Conservation (phyloP, 2,113 vertebrate species). For the Polyodon spathula region DNA sequence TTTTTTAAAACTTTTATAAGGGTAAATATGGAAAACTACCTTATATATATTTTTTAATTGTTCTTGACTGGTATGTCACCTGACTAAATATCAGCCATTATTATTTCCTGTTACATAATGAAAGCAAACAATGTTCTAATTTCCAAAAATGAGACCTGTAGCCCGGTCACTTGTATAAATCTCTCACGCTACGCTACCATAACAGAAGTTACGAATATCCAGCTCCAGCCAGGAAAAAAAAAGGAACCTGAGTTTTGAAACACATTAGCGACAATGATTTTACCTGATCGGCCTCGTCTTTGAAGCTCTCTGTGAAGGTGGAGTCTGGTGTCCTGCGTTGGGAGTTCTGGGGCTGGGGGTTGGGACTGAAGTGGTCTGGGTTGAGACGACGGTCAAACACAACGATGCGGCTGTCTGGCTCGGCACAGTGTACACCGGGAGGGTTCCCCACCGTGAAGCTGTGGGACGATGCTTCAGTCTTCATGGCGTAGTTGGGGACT, state of each 20-base stretch:
- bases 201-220: too few species aligned
- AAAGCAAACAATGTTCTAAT: too few species aligned
- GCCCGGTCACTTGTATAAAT: too few species aligned
- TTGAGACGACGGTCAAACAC: conserved; percentile 73
- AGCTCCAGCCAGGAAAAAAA: not conserved
- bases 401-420: conserved; percentile 59
- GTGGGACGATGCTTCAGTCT: conserved; percentile 77
- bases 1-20: too few species aligned
- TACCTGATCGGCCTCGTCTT: conserved; percentile 89
- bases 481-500: conserved; percentile 77
- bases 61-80: too few species aligned
- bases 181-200: too few species aligned
- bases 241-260: not conserved
- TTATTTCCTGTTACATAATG: too few species aligned
- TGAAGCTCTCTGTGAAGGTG: conserved; percentile 87
- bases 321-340: conserved; percentile 89
- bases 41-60: too few species aligned
- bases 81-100: too few species aligned
- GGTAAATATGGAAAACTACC: too few species aligned
- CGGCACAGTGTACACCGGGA: conserved; percentile 55
- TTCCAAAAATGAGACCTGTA: too few species aligned
- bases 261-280: conserved; percentile 6
- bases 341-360: conserved; percentile 54
- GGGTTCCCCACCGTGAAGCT: conserved; percentile 77
- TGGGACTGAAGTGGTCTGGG: conserved; percentile 74